These are phyloP conservation scores for Balaeniceps rex DNA, from an alignment of 2,113 vertebrate genomes.

Conservation along the genomic window DNA sequence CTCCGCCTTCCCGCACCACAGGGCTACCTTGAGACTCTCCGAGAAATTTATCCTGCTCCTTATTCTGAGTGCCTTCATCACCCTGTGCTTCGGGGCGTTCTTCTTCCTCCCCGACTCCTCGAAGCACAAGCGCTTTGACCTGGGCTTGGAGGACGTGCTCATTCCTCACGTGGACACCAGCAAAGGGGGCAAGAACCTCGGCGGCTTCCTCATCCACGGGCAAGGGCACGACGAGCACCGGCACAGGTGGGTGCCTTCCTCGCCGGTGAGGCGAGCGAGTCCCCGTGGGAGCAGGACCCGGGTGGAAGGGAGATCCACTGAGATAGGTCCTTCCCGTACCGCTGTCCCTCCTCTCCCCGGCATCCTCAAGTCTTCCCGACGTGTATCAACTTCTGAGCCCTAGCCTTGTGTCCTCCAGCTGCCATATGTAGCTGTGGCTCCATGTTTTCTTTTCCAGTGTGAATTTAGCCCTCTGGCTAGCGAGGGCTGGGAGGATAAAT, in stretches of 20 bases:
- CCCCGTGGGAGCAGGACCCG: neutral
- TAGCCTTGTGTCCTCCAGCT: neutral
- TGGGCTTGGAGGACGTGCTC: slow-evolving; percentile 95
- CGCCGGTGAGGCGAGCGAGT: neutral
- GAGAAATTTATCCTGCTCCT: slow-evolving; percentile 99
- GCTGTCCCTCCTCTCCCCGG: neutral
- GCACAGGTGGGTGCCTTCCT: slow-evolving; percentile 82
- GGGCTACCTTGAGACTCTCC: slow-evolving; percentile 93
- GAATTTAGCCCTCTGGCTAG: neutral
- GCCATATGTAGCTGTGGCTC: neutral
- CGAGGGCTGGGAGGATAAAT: neutral
- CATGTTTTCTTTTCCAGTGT: neutral
- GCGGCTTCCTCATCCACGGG: slow-evolving; percentile 90
- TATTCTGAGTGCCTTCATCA: slow-evolving; percentile 99
- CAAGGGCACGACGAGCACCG: slow-evolving; percentile 88
- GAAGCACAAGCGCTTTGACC: slow-evolving; percentile 97
- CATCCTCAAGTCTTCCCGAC: neutral
- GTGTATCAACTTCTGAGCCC: neutral
- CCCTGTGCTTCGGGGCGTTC: slow-evolving; percentile 97
- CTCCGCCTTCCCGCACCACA: slow-evolving; percentile 90
- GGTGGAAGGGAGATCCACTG: neutral
- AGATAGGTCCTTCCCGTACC: neutral
- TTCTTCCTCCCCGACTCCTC: slow-evolving; percentile 99
- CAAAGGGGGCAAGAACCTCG: slow-evolving; percentile 83
- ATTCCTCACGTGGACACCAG: slow-evolving; percentile 93